Base-by-base conservation (phyloP, 2,888 invertebrate genomes). In the Tethea ocularis region DNA sequence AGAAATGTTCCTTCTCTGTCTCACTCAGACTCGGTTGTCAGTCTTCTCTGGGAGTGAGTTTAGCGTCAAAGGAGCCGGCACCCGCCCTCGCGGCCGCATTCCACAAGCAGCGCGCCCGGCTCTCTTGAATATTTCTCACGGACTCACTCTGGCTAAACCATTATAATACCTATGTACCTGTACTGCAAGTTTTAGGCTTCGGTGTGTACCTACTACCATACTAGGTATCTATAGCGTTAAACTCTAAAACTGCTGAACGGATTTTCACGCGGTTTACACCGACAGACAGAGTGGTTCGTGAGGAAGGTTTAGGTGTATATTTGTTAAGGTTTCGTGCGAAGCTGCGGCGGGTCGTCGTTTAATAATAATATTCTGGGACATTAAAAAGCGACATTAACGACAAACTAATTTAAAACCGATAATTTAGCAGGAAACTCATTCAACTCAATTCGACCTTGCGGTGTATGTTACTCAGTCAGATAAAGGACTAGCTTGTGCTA, bases 81-180 rank as follows among this genome's bases (percentile, higher is more conserved):
- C 78, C 87, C 90, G 89, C 89, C 89, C 85, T 84, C 87, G 79
- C 88, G 88, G 84, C 87, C 87, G 85, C 91, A 91, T 91, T 91
- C 91, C 91, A 80, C 76, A 78, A 80, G 76, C 81, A 73, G 74
- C 57, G 67, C 80, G 81, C 83, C 81, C 88, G 84, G 82, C 85
- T 85, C 86, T 84, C 90, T 84, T 82, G 87, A 89, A 89, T 89
- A 86, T 92, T 93, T 93, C 93, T 93, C 93, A 93, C 93, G 93
- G 91, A 78, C 89, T 87, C 82, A 85, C 90, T 91, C 90, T 91
- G 89, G 90, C 91, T 85, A 91, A 86, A 83, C 86, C 86, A 86
- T 87, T 85, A 83, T 66, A n/a, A n/a, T n/a, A 68, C 64, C 71
- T 68, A 72, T 75, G 73, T 66, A 71, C 69, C 70, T 71, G 70